phyloP scores from a whole-genome alignment of 1,140 invertebrate genomes.

The Pachyrhynchus sulphureomaculatus region DNA sequence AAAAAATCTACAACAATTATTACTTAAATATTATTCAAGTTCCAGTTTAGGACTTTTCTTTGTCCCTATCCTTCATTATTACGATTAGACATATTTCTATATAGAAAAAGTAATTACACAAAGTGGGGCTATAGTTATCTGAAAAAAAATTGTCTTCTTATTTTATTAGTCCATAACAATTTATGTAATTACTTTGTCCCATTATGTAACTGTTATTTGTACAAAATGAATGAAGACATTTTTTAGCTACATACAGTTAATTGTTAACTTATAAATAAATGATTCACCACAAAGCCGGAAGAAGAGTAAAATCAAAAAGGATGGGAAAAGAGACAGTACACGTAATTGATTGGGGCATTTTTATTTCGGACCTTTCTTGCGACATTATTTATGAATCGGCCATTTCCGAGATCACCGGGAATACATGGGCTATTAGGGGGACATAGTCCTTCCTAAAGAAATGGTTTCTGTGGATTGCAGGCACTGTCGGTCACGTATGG shows the following conservation, averaged over 20 bases:
- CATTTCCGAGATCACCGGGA: constrained; percentile 43
- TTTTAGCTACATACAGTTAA: constrained; percentile 13
- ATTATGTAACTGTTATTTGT: not conserved
- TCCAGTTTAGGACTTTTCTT: no score
- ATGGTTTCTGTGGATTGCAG: not conserved
- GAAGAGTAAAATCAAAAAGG: constrained; percentile 19
- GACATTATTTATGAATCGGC: constrained; percentile 44
- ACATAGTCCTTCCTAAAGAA: not conserved
- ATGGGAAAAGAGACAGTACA: constrained; percentile 25
- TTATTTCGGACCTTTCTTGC: constrained; percentile 31
- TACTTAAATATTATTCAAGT: no score
- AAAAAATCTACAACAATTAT: no score
- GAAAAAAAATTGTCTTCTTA: no score
- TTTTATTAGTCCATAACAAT: no score
- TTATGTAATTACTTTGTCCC: constrained; percentile 3
- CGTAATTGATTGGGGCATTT: constrained; percentile 37
- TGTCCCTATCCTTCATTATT: no score
- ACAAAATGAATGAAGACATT: constrained; percentile 3
- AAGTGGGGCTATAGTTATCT: no score
- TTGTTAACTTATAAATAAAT: constrained; percentile 31
- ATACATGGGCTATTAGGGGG: constrained; percentile 40
- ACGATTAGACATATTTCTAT: no score
- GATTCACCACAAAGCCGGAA: constrained; percentile 6
- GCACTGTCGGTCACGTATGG: constrained; percentile 9
- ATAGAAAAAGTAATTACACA: no score